Base-by-base conservation (phyloP, 2,113 vertebrate species). In the Erythrocercus mccallii region DNA sequence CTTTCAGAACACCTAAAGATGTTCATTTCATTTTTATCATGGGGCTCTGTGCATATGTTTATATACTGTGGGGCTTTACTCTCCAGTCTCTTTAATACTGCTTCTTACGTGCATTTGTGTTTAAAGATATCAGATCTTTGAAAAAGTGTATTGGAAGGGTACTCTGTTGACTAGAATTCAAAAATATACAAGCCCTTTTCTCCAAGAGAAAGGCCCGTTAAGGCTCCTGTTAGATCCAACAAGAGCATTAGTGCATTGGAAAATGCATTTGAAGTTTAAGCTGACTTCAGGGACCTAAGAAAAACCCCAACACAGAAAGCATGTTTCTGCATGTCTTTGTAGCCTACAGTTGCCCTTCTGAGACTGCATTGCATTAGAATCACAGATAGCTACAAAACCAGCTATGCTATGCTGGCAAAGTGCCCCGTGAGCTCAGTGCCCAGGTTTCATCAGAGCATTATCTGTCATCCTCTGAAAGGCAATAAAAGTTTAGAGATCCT, bases 201-300 rank as follows among this genome's bases (percentile, higher is more conserved):
- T 96, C 86, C 73, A 58, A 95, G 73, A 96, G 33, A 93, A n/a
- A n/a, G n/a, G n/a, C 44, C 84, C 79, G 93, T 86, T 88, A 94
- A 94, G 73, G 76, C 83, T 95, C 81, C 86, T 96, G 73, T 92
- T 97, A 95, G 69, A 94, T n/a, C 73, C 91, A 94, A 89, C n/a
- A 33, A 96, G 70, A 90, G 58, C 81, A 94, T 94, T 94, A 93
- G 83, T 82, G 90, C 15, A 97, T 95, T 35, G 16, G 82, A 97
- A 98, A 96, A 85, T 7, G 33, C 77, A 93, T 94, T 95, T 95
- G 72, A 97, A 95, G 84, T 94, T 88, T 88, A 97, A 94, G 53
- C 74, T 95, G 92, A 93, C 81, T 96, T 96, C 42, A 95, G 73
- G 42, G 54, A 93, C 64, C 68, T 83, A 40, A 64, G 81, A 86